Percentiles rank a stretch among this genome's conserved stretches.
Evolutionary conservation across 1,140 invertebrate species (phyloP).

Genomic region (Gyrodactylus salaris): DNA sequence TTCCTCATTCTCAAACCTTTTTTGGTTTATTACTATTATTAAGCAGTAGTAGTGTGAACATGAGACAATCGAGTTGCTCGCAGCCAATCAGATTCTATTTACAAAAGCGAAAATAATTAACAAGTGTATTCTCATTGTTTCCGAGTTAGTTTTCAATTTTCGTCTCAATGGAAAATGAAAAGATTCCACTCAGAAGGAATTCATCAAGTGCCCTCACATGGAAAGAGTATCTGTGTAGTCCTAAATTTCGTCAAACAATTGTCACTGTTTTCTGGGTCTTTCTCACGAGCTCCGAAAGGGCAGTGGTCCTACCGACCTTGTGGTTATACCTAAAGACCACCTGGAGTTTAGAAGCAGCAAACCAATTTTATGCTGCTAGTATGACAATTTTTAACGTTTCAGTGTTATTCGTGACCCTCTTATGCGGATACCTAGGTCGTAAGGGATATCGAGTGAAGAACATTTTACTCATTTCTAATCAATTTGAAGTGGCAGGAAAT

Average conservation of each 20-base stretch:
- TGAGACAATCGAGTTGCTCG: too few relatives aligned
- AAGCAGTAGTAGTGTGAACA: too few relatives aligned
- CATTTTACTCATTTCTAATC: neutral
- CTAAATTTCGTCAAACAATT: neutral
- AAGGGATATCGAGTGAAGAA: neutral
- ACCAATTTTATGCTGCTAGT: neutral
- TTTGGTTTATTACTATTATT: too few relatives aligned
- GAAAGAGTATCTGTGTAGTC: neutral
- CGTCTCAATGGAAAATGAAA: too few relatives aligned
- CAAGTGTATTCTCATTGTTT: too few relatives aligned
- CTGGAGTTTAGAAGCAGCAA: neutral
- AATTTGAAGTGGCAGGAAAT: slow-evolving; percentile 3
- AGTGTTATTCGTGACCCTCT: neutral
- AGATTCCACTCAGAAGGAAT: too few relatives aligned
- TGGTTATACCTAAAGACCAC: slow-evolving; percentile 3
- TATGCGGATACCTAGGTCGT: neutral
- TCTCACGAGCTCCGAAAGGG: slow-evolving; percentile 1
- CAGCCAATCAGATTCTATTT: too few relatives aligned
- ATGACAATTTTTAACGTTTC: slow-evolving; percentile 2
- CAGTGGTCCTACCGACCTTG: slow-evolving; percentile 3
- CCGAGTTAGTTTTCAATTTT: too few relatives aligned
- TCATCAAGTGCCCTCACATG: too few relatives aligned
- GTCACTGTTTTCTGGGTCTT: slow-evolving; percentile 2
- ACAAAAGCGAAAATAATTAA: too few relatives aligned
- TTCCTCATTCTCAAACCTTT: too few relatives aligned